A percentile compares a stretch with the other conserved stretches of the same genome.
Evolutionary conservation across 2,888 invertebrate genomes (phyloP).

Genomic region (Cerastoderma edule): DNA sequence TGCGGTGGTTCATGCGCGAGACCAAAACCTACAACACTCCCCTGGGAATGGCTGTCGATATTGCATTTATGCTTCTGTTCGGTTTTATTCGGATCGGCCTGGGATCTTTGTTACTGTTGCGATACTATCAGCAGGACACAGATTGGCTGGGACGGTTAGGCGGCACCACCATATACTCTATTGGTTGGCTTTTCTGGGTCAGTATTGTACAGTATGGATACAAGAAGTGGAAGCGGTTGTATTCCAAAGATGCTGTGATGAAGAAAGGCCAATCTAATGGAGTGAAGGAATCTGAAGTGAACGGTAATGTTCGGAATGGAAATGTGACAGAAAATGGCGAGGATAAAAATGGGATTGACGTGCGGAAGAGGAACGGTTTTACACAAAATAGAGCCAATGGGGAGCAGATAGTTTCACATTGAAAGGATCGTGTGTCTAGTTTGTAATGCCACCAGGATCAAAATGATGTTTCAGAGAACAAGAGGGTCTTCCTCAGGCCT

Average conservation of each 20-base stretch:
- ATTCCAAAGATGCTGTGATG: constrained; percentile 5
- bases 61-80: constrained; percentile 79
- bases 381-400: too few relatives aligned
- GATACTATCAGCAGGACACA: constrained; percentile 74
- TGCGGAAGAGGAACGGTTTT: constrained; percentile 28
- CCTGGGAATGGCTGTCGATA: constrained; percentile 76
- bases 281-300: constrained; percentile 16
- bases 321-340: not conserved
- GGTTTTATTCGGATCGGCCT: constrained; percentile 77
- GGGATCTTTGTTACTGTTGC: constrained; percentile 75
- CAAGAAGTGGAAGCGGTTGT: constrained; percentile 72
- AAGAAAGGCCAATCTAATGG: not conserved
- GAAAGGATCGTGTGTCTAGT: too few relatives aligned
- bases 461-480: too few relatives aligned
- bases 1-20: constrained; percentile 81
- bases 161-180: constrained; percentile 76
- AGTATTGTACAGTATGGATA: constrained; percentile 78
- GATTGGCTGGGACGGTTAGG: constrained; percentile 77
- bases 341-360: constrained; percentile 12
- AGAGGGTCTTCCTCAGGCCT: too few relatives aligned
- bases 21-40: constrained; percentile 68
- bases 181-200: constrained; percentile 81
- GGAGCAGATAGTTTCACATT: too few relatives aligned
- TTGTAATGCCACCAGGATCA: too few relatives aligned
- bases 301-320: constrained; percentile 36